phyloP scores from a whole-genome alignment of 2,888 invertebrate species.

The Cylloceria caligata region DNA sequence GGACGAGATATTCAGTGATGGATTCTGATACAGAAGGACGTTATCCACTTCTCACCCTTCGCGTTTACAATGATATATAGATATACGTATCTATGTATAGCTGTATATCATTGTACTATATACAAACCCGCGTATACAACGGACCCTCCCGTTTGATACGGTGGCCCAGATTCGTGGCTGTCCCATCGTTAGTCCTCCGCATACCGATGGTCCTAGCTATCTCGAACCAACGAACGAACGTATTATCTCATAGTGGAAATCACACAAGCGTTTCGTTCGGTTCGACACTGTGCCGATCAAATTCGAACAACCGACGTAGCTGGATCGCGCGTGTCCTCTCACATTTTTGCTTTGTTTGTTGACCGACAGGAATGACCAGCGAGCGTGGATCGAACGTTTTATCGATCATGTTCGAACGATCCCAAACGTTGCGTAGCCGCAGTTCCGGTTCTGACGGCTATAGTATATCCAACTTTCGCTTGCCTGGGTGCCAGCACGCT shows the following conservation, averaged over 20 bases:
- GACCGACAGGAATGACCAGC: constrained; percentile 60
- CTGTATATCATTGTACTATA: not conserved
- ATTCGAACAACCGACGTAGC: not conserved
- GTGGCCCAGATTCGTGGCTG: constrained; percentile 33
- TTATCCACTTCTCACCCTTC: constrained; percentile 47
- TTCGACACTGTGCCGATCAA: constrained; percentile 37
- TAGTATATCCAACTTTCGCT: not conserved
- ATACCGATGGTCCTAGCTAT: constrained; percentile 10
- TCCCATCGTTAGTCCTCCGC: constrained; percentile 28
- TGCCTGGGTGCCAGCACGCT: constrained; percentile 11
- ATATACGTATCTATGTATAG: not conserved
- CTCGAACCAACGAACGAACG: constrained; percentile 37
- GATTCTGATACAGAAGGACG: constrained; percentile 37
- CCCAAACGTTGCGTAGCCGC: constrained; percentile 17
- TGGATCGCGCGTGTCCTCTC: constrained; percentile 3
- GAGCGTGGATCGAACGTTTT: constrained; percentile 46
- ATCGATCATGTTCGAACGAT: constrained; percentile 50
- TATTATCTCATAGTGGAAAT: constrained; percentile 55
- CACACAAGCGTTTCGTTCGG: constrained; percentile 46
- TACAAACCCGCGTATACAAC: constrained; percentile 15
- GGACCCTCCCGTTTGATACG: constrained; percentile 37
- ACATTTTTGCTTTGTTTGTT: constrained; percentile 57
- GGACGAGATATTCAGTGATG: constrained; percentile 38
- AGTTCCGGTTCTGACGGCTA: constrained; percentile 46
- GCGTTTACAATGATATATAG: not conserved